These are phyloP conservation scores for Platyrinchus mystaceus DNA, from an alignment of 2,797 vertebrate species.

Conservation along the genomic window DNA sequence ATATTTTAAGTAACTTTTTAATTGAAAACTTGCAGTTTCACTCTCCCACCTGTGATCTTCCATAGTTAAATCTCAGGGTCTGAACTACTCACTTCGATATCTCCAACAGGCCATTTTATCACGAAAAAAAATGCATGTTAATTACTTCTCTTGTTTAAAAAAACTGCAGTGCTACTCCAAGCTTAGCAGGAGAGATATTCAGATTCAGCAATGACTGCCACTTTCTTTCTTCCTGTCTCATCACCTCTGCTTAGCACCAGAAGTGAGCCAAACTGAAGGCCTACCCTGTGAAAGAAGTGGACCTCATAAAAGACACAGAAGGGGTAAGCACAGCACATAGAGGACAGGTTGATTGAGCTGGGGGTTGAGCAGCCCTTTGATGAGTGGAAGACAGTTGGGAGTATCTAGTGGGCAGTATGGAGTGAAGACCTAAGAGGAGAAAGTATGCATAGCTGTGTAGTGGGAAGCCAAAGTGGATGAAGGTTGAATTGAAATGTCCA, in stretches of 20 bases:
- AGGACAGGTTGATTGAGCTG: background rate
- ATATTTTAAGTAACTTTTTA: background rate
- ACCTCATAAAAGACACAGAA: background rate
- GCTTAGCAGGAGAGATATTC: background rate
- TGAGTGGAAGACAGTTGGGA: background rate
- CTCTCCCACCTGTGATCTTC: background rate
- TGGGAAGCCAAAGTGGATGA: background rate
- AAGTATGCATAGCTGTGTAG: background rate
- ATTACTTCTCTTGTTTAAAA: background rate
- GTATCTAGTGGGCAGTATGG: background rate
- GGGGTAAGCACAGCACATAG: background rate
- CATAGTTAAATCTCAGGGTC: background rate
- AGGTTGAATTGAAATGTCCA: background rate
- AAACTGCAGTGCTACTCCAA: background rate
- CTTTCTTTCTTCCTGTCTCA: background rate
- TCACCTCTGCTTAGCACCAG: background rate
- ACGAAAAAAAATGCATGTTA: background rate
- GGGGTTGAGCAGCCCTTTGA: background rate
- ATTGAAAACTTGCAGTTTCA: background rate
- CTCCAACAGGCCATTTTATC: background rate
- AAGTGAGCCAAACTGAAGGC: background rate
- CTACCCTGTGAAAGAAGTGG: background rate
- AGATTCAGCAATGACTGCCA: background rate
- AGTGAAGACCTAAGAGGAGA: background rate
- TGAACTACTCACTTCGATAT: background rate